Base-by-base conservation (phyloP, 2,797 vertebrate genomes). In the Siniperca obscura region DNA sequence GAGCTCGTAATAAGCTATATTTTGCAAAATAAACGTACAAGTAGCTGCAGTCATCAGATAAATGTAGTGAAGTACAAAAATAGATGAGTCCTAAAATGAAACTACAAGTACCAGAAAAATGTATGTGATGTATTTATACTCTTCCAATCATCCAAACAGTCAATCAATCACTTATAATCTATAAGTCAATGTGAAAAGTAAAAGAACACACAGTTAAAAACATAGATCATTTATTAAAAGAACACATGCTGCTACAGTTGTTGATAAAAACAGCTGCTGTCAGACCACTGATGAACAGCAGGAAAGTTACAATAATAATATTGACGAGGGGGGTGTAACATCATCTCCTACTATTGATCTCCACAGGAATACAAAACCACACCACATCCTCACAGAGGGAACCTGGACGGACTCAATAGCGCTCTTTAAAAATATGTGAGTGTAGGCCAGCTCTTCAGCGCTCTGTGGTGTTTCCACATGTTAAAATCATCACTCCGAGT, bases 171-270 rank as follows among this genome's bases (percentile, higher is more conserved):
- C 40, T 42, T 11, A 11, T 11, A 42, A 11, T 2, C 27, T 5
- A 55, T 12, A 10, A 1, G 9, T 46, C 34, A 12, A 22, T 5
- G 36, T 30, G 34, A 62, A 36, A 34, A 53, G 62, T n/a, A 16
- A 68, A 7, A 30, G 50, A 21, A n/a, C 1, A 42, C 68, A 7
- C 3, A 7, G 38, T 68, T 87, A 93, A 79, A 93, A 94, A 94
- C 90, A 85, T 91, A 92, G 74, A 91, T 86, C 65, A 52, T 93
- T 93, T 92, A 92, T 89, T 90, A 78, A 87, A 91, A 92, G 77
- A 83, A 84, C 80, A 91, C 91, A 90, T 92, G 94, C 91, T 90
- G 85, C 85, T 90, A 87, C 90, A 86, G 70, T 70, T 36, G 80
- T 64, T 30, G 78, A 78, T 87, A 91, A 65, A 92, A 90, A 90